phyloP scores from a whole-genome alignment of 2,113 vertebrate species.

The Cyphomyrus plagiostoma region DNA sequence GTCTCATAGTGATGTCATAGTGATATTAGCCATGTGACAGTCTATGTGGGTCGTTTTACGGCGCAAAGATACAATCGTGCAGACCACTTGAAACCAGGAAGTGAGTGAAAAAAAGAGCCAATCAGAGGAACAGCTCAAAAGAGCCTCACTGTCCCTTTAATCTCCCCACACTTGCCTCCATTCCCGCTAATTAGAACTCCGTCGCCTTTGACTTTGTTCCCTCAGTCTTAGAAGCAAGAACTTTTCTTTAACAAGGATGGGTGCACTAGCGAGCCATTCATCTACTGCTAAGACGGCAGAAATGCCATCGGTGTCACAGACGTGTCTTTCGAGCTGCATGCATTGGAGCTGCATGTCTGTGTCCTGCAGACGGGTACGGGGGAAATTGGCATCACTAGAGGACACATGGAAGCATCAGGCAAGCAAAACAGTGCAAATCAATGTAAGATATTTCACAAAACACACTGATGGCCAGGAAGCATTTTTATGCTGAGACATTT shows the following conservation, averaged over 20 bases:
- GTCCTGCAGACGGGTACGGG: neutral
- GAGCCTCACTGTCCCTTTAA: conserved; percentile 42
- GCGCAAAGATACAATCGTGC: neutral
- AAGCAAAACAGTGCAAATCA: neutral
- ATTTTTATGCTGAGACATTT: neutral
- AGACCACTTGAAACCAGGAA: neutral
- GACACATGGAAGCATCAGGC: neutral
- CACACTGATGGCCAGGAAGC: neutral
- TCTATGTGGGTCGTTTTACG: neutral
- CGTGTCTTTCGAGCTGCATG: neutral
- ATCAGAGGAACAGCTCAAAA: conserved; percentile 29
- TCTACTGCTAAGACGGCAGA: conserved; percentile 35
- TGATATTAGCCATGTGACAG: neutral
- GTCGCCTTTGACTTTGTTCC: conserved; percentile 25
- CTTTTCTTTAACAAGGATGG: conserved; percentile 41
- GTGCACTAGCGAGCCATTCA: conserved; percentile 33
- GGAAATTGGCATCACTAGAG: neutral
- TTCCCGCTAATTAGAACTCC: conserved; percentile 31
- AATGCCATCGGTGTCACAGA: conserved; percentile 16
- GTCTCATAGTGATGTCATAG: neutral
- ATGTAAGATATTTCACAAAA: neutral
- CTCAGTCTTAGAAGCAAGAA: conserved; percentile 1
- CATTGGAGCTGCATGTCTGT: too few species aligned
- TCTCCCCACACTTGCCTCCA: conserved; percentile 43
- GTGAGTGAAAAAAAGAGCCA: neutral